Evolutionary conservation across 2,797 vertebrate genomes (phyloP), one percentile per base, ranked within the genome.

Genomic region (Bovichtus diacanthus): DNA sequence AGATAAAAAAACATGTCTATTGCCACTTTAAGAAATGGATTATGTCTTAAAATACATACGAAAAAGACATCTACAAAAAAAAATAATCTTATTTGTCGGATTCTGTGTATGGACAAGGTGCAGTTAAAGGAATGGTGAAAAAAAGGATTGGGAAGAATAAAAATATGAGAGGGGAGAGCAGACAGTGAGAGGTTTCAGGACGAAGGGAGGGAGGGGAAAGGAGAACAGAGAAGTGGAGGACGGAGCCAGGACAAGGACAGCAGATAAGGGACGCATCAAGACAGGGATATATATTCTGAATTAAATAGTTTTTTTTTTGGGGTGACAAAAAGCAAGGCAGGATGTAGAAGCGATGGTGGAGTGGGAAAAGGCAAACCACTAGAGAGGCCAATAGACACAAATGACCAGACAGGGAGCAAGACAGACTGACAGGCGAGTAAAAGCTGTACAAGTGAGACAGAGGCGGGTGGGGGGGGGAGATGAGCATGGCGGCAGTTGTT

Each of bases 351-450:
- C 25, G 66, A 62, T 13, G 70, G 51, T 1, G 34, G 44, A n/a
- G 50, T n/a, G 29, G 39, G 53, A 56, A n/a, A 53, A 63, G 73
- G 69, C 56, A 82, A 82, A 70, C 65, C 83, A 69, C 80, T 54
- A 18, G 82, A 82, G 80, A 85, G 54, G 68, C 44, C 62, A 46
- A 49, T 53, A 74, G 76, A 88, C 86, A 85, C 82, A 86, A 81
- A 90, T 76, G 78, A 70, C 59, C 29, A 29, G 55, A 84, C 56
- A 5, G 77, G 81, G 77, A 87, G 76, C 13, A 38, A 80, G 74
- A 78, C 76, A 43, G 86, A 87, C 67, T 90, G 89, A 86, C 75
- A 82, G 82, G 77, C 69, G 25, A 82, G 87, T 81, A 81, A 82
- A 84, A 81, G 88, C 80, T 83, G 71, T 75, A 85, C 85, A 83